Base-by-base conservation (phyloP, 2,113 vertebrate genomes). In the Trogon melanurus region DNA sequence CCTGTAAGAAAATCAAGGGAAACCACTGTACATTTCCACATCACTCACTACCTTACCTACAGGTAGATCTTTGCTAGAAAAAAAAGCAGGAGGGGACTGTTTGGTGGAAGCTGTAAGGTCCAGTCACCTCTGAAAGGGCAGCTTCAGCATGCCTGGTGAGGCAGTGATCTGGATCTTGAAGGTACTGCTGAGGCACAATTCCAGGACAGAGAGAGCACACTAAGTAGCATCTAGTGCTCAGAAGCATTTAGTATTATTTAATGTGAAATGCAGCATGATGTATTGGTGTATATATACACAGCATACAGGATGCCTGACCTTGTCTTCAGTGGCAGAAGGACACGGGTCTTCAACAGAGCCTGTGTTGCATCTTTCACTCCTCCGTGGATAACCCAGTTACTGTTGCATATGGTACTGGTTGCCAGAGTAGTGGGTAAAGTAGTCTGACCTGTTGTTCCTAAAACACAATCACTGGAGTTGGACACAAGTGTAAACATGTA, bases 331-430 rank as follows among this genome's bases (percentile, higher is more conserved):
- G 27, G 11, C 41, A 70, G 72, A n/a, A 67, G 30, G 22, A 45
- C 7, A 4, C 17, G 5, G 3, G 5, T 48, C 38, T 65, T 17
- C 29, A n/a, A 2, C 0, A 53, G 3, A 74, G 20, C 26, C 11
- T 25, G 20, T 20, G 19, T 60, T 51, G 21, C 47, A 27, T 20
- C 20, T 85, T 71, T 44, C 47, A 82, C 16, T 7, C 11, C 18
- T 56, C 32, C 36, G 7, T 38, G 57, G 14, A 12, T 30, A 26
- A 9, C 30, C 30, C 44, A 67, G 22, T 47, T n/a, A n/a, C 36
- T 79, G 16, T 2, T 61, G 34, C 45, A 21, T 20, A 5, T 14
- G 20, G 12, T 16, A 27, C 29, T 53, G 54, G 13, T 25, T 70
- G 23, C 9, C 65, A 57, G 17, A n/a, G 2, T 16, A 47, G 13